Percentiles rank a stretch among this genome's conserved stretches.
Conservation (phyloP, 2,113 vertebrate genomes). For the Eclectus roratus region DNA sequence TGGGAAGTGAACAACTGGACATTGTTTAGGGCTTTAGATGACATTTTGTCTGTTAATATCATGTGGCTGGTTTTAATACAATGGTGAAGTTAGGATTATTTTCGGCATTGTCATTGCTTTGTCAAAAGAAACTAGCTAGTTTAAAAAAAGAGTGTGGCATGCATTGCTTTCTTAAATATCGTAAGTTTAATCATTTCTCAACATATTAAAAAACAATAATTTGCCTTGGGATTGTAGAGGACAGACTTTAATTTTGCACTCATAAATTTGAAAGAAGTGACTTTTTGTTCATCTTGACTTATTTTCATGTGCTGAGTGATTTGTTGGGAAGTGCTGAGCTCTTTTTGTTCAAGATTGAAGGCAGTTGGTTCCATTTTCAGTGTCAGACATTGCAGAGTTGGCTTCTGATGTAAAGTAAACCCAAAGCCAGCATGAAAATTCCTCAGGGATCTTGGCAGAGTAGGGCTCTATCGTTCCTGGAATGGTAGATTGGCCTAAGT, state of each 20-base stretch:
- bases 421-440: not conserved
- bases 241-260: not conserved
- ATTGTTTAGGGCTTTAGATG: constrained; percentile 53
- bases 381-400: constrained; percentile 39
- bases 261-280: not conserved
- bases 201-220: not conserved
- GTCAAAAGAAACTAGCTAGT: constrained; percentile 1
- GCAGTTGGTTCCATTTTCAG: constrained; percentile 37
- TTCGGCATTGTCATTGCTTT: not conserved
- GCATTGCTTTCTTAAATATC: not conserved
- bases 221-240: not conserved
- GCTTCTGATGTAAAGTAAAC: constrained; percentile 27
- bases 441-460: constrained; percentile 26
- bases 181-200: not conserved
- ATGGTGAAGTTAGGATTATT: constrained; percentile 24
- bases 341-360: not conserved
- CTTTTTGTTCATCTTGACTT: constrained; percentile 4
- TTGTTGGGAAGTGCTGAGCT: not conserved
- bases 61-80: constrained; percentile 42
- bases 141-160: not conserved
- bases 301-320: not conserved
- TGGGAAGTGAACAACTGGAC: constrained; percentile 49
- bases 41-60: constrained; percentile 43
- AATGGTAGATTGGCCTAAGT: not conserved
- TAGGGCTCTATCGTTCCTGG: not conserved